phyloP scores from a whole-genome alignment of 2,797 vertebrate species.

The Schizothorax lantsangensis region DNA sequence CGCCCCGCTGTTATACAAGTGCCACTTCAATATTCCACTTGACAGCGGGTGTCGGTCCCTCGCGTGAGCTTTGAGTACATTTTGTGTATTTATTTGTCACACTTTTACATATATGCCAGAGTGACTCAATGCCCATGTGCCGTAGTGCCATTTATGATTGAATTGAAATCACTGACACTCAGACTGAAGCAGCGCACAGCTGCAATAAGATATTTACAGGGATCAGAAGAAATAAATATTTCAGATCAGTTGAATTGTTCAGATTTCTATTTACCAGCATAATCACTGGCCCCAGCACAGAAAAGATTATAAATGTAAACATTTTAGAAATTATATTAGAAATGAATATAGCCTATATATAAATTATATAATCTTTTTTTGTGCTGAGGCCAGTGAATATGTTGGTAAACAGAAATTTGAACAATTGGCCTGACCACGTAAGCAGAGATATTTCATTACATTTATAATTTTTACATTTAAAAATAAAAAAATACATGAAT shows the following conservation, averaged over 20 bases:
- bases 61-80: constrained; percentile 12
- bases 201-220: constrained; percentile 2
- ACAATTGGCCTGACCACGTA: background rate
- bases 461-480: background rate
- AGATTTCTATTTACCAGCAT: background rate
- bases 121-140: constrained; percentile 31
- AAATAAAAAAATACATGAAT: background rate
- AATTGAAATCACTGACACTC: constrained; percentile 19
- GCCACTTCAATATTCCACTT: constrained; percentile 51
- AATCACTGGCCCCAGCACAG: background rate
- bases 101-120: constrained; percentile 37
- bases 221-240: background rate
- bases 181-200: constrained; percentile 20
- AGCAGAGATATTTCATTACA: background rate
- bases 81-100: constrained; percentile 45
- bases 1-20: constrained; percentile 48
- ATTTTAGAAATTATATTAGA: background rate
- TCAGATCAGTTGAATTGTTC: background rate
- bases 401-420: background rate
- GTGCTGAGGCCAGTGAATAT: background rate
- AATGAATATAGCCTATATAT: background rate
- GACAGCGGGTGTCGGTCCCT: constrained; percentile 37
- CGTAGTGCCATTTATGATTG: constrained; percentile 3
- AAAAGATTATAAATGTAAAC: background rate
- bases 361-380: background rate